Percentiles rank a stretch among this genome's conserved stretches.
phyloP scores from a whole-genome alignment of 2,888 invertebrate species.

The Drosophila tanythrix region DNA sequence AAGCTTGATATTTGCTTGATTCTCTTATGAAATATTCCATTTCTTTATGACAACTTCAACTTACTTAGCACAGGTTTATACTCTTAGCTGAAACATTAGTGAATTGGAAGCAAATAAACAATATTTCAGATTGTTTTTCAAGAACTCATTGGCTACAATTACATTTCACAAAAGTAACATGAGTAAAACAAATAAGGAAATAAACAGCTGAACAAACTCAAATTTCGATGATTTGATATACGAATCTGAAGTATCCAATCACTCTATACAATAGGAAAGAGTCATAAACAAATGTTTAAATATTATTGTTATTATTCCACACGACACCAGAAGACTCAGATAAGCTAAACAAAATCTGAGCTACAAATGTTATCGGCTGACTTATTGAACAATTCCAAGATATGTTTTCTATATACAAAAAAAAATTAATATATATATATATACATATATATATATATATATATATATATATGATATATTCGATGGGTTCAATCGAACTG shows the following conservation, averaged over 20 bases:
- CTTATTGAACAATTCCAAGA: neutral
- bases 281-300: neutral
- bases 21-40: neutral
- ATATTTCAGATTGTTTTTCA: neutral
- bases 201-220: neutral
- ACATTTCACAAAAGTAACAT: neutral
- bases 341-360: neutral
- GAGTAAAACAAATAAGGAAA: neutral
- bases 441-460: neutral
- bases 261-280: neutral
- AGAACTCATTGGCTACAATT: neutral
- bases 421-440: neutral
- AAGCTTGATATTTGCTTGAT: neutral
- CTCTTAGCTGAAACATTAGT: neutral
- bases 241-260: neutral
- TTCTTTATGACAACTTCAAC: neutral
- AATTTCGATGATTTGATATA: neutral
- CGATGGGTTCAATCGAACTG: constrained; percentile 20
- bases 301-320: neutral
- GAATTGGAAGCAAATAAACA: neutral
- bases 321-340: neutral
- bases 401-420: neutral
- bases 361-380: neutral
- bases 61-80: neutral
- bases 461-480: neutral